Conservation (phyloP, 1,140 invertebrate genomes). For the Sycophila sp. region DNA sequence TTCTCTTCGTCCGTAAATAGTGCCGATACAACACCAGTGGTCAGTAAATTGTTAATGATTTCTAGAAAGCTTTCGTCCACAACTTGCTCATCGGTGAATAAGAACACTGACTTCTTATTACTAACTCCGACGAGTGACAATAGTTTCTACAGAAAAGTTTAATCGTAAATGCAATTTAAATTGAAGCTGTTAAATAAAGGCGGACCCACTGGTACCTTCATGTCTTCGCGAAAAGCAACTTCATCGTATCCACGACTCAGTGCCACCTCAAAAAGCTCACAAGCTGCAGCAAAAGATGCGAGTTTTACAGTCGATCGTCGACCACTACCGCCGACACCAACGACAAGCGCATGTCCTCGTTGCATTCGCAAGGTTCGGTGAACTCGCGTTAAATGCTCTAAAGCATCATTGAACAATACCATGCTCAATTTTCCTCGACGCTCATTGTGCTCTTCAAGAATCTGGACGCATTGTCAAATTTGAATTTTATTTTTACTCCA, state of each 20-base stretch:
- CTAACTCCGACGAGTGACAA: conserved; percentile 80
- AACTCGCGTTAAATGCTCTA: conserved; percentile 87
- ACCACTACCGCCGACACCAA: conserved; percentile 88
- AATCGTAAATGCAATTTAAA: background rate
- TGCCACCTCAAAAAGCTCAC: conserved; percentile 84
- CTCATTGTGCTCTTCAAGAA: conserved; percentile 88
- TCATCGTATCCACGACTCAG: conserved; percentile 85
- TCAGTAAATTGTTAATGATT: conserved; percentile 90
- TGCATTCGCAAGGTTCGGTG: conserved; percentile 86
- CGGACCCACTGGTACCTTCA: conserved; percentile 62
- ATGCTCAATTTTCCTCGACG: conserved; percentile 73
- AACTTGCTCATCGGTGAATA: conserved; percentile 85
- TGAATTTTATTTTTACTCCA: background rate
- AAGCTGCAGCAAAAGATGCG: conserved; percentile 80
- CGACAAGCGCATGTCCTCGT: conserved; percentile 83
- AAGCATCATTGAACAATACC: conserved; percentile 89
- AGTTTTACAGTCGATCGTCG: conserved; percentile 80
- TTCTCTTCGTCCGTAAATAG: conserved; percentile 89
- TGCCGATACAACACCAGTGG: conserved; percentile 84
- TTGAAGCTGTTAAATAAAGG: no score
- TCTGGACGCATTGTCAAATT: conserved; percentile 67
- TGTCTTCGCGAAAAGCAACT: conserved; percentile 82
- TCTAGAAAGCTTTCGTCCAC: conserved; percentile 85
- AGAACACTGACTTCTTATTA: conserved; percentile 81
- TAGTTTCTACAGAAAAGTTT: conserved; percentile 65